phyloP scores from a whole-genome alignment of 1,140 invertebrate species.

The Drosophila ananassae region DNA sequence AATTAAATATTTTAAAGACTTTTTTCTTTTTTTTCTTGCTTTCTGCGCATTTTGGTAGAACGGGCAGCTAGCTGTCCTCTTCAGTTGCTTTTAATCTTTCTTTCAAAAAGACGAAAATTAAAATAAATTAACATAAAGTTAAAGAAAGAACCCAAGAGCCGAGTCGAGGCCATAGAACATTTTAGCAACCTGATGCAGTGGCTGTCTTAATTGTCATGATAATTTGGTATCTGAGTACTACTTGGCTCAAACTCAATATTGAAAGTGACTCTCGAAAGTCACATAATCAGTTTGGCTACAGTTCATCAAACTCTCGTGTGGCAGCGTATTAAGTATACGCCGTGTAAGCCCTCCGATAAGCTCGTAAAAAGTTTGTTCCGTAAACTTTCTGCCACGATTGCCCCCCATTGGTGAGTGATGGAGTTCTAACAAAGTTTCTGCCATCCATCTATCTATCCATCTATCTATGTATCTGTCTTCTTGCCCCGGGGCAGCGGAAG shows the following conservation, averaged over 20 bases:
- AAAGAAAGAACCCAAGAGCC: slow-evolving; percentile 45
- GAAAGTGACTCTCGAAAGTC: slow-evolving; percentile 60
- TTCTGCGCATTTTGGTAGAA: slow-evolving; percentile 38
- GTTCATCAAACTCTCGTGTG: slow-evolving; percentile 51
- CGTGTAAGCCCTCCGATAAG: slow-evolving; percentile 27
- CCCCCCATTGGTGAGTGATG: slow-evolving; percentile 18
- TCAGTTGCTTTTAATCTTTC: slow-evolving; percentile 61
- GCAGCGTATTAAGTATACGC: slow-evolving; percentile 53
- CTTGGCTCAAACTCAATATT: slow-evolving; percentile 19
- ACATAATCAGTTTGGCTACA: slow-evolving; percentile 3
- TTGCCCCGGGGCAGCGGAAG: slow-evolving; percentile 24
- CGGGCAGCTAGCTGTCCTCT: slow-evolving; percentile 36
- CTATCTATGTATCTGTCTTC: neutral
- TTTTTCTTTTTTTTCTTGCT: slow-evolving; percentile 23
- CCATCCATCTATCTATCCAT: slow-evolving; percentile 18
- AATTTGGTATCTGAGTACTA: slow-evolving; percentile 37
- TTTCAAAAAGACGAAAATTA: slow-evolving; percentile 53
- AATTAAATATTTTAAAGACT: slow-evolving; percentile 73
- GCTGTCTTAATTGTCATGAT: slow-evolving; percentile 73
- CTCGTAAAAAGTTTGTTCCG: slow-evolving; percentile 7
- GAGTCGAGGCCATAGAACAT: slow-evolving; percentile 44
- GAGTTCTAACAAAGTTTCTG: slow-evolving; percentile 39
- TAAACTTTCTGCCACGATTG: slow-evolving; percentile 14
- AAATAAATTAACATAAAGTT: slow-evolving; percentile 77
- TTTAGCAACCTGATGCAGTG: slow-evolving; percentile 50